Evolutionary conservation across 1,140 invertebrate species (phyloP).

Genomic region (Neodiprion virginianus): DNA sequence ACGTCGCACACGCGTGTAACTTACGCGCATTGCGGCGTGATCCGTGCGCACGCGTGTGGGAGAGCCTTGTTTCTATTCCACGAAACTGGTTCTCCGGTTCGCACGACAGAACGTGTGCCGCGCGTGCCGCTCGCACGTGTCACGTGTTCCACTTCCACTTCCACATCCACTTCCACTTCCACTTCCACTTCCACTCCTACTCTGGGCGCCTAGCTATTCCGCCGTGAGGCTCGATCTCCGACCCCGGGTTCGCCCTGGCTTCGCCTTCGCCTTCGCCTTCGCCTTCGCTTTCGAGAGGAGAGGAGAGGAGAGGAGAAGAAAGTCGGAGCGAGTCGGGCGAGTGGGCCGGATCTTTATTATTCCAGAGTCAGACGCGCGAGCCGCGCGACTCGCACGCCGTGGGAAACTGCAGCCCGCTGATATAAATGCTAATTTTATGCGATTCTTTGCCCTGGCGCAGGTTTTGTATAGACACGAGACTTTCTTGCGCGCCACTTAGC

Average conservation of each 20-base stretch:
- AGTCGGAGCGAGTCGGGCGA: background rate
- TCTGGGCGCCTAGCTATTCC: background rate
- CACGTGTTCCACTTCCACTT: slow-evolving; percentile 45
- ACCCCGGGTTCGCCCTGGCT: too few relatives aligned
- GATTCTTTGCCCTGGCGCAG: slow-evolving; percentile 23
- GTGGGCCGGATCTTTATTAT: background rate
- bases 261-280: too few relatives aligned
- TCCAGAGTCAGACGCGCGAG: slow-evolving; percentile 44
- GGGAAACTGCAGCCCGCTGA: slow-evolving; percentile 32
- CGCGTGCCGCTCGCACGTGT: slow-evolving; percentile 60
- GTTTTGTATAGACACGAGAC: too few relatives aligned
- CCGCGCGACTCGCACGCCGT: slow-evolving; percentile 46
- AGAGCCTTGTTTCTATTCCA: slow-evolving; percentile 53
- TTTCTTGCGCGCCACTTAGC: too few relatives aligned
- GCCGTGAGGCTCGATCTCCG: too few relatives aligned
- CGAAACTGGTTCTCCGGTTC: slow-evolving; percentile 54
- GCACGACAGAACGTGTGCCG: slow-evolving; percentile 51
- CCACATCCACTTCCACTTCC: background rate
- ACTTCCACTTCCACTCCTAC: background rate
- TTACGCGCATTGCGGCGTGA: slow-evolving; percentile 20
- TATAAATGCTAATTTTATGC: slow-evolving; percentile 47
- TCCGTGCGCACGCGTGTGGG: slow-evolving; percentile 19
- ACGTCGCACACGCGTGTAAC: slow-evolving; percentile 13
- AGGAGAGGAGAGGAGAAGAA: background rate
- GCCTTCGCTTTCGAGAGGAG: too few relatives aligned